Conservation (phyloP, 2,797 vertebrate genomes). For the Crotalus adamanteus region DNA sequence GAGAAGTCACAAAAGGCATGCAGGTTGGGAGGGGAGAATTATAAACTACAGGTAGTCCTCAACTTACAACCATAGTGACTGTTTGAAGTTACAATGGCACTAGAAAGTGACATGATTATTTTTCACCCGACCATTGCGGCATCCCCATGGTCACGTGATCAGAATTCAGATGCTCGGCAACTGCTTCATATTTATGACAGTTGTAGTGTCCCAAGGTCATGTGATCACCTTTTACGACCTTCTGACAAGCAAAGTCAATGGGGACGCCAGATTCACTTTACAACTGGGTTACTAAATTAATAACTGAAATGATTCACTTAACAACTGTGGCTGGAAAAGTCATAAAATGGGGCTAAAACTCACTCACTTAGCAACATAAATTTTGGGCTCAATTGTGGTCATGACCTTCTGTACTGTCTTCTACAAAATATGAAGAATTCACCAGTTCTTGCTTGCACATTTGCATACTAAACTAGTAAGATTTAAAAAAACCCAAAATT, state of each 20-base stretch:
- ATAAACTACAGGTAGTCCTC: not conserved
- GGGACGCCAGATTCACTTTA: not conserved
- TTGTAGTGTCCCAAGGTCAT: not conserved
- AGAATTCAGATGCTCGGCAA: not conserved
- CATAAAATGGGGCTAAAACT: not conserved
- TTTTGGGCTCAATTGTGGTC: not conserved
- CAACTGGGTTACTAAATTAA: not conserved
- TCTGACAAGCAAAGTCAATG: not conserved
- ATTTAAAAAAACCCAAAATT: not conserved
- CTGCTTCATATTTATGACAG: not conserved
- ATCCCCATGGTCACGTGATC: not conserved
- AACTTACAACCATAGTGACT: not conserved
- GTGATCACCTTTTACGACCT: not conserved
- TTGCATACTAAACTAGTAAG: not conserved
- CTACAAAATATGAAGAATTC: not conserved
- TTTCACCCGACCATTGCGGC: not conserved
- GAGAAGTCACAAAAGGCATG: not conserved
- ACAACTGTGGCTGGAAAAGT: not conserved
- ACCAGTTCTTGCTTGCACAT: not conserved
- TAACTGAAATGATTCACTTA: not conserved
- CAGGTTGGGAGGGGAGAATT: not conserved
- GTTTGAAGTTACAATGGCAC: not conserved
- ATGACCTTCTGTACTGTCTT: not conserved
- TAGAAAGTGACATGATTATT: not conserved
- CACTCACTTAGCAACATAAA: not conserved